These are phyloP conservation scores for Serrognathus titanus DNA, from an alignment of 2,888 invertebrate genomes.

Conservation along the genomic window DNA sequence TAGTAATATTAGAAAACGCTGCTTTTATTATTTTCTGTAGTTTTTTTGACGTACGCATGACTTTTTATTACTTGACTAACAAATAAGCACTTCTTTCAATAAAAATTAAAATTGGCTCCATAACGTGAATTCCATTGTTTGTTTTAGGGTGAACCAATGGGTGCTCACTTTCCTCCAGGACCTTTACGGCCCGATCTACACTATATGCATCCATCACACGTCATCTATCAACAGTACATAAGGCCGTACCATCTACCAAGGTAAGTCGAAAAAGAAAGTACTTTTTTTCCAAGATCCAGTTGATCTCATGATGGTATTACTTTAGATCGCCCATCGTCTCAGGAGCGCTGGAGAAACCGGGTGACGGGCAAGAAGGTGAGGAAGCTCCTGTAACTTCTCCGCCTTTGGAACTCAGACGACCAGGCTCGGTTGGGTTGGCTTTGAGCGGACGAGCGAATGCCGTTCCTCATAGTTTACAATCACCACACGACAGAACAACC, in stretches of 20 bases:
- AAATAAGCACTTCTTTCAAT: no score
- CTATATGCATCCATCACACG: constrained; percentile 54
- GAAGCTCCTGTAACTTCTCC: constrained; percentile 53
- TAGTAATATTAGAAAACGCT: no score
- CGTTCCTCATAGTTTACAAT: constrained; percentile 67
- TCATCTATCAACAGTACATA: constrained; percentile 56
- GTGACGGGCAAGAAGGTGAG: constrained; percentile 52
- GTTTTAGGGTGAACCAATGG: constrained; percentile 56
- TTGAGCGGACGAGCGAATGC: constrained; percentile 54
- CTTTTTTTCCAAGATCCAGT: not conserved
- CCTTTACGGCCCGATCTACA: constrained; percentile 46
- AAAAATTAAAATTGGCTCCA: not conserved
- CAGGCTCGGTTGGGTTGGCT: constrained; percentile 52
- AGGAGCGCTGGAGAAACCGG: constrained; percentile 60
- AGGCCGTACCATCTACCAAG: constrained; percentile 38
- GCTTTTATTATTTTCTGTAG: no score
- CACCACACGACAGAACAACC: constrained; percentile 66
- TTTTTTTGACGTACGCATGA: no score
- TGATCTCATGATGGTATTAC: constrained; percentile 10
- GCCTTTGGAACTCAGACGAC: constrained; percentile 67
- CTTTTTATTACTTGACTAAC: no score
- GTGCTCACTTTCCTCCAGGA: constrained; percentile 52
- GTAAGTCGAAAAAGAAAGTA: constrained; percentile 5
- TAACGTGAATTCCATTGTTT: constrained; percentile 16
- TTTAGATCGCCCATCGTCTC: constrained; percentile 55